Base-by-base conservation (phyloP, 2,797 vertebrate species). In the Halcyon chelicuti region DNA sequence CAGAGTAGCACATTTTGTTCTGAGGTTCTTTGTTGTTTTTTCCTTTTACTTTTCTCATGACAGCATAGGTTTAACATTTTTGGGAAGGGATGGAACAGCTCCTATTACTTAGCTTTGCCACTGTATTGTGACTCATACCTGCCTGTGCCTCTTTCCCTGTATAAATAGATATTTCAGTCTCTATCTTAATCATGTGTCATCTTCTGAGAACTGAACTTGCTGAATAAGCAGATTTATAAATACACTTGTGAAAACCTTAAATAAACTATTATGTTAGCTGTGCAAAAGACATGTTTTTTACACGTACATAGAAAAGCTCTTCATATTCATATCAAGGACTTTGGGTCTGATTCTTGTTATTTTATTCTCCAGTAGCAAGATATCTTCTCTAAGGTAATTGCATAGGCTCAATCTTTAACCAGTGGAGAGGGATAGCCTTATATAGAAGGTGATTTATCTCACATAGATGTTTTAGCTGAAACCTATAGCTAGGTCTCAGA, bases 81-180 rank as follows among this genome's bases (percentile, higher is more conserved):
- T 47, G 42, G 68, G 42, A 90, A 75, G n/a, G 28, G 31, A 40
- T 82, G 28, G 73, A 95, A 90, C 42, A 52, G 25, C n/a, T 88
- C 44, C 37, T 75, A 6, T 88, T 93, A 80, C 61, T 72, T 37
- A 60, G 29, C 76, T 86, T 90, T 71, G 31, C 47, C 39, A 31
- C 51, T 67, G 10, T 51, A 11, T 72, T 72, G 25, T 94, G 90
- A 93, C 46, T 95, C 92, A 92, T 62, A 89, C 19, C 71, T 81
- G 26, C 23, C 46, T 54, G n/a, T 63, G 37, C n/a, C 80, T 9
- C 65, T 95, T 93, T 73, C 46, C 42, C 68, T 71, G 19, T 31
- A 54, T 74, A 88, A 55, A 62, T 5, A 93, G 35, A 49, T 75
- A 75, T 71, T 86, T 86, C 39, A 54, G 44, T 54, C 58, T 88